Evolutionary conservation across 2,888 invertebrate species (phyloP), one percentile per base, ranked within the genome.

Genomic region (Leucoptera coffeella): DNA sequence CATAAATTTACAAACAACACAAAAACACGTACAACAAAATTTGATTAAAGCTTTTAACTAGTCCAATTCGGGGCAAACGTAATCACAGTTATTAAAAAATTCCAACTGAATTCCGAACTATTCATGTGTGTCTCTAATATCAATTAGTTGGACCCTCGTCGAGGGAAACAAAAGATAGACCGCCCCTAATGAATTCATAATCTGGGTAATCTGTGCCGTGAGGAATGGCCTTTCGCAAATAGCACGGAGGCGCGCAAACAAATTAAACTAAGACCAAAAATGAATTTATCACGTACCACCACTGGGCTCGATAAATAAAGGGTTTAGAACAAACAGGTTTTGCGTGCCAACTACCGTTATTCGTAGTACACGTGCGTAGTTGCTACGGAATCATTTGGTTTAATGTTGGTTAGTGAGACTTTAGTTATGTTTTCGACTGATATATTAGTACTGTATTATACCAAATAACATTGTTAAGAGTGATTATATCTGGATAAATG

Each of bases 121-220:
- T 43, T n/a, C n/a, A n/a, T 44, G 48, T 56, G 57, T 48, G 52
- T 42, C 42, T 45, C 43, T 60, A 61, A 58, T 64, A 65, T 60
- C 62, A 67, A 65, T 65, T 64, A 65, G 50, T 39, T 37, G 37
- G 34, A 38, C 40, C 50, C 52, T 50, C 35, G 35, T 36, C 43
- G 22, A 14, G 14, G 26, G 37, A 41, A 50, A 54, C 52, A 54
- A 54, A 60, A 60, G 60, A 62, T 61, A 62, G 48, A 45, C 12
- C 44, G 44, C 47, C 59, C 61, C 65, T 61, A 67, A 67, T 67
- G 64, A 65, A 69, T 62, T 64, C 51, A 58, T 65, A 67, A 69
- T 65, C 65, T 64, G 54, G 30, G 54, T 64, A 67, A 69, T 67
- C 67, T 65, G 60, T 60, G 62, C 64, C 60, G 62, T 67, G 65